Percentiles rank a stretch among this genome's conserved stretches.
These are phyloP conservation scores for Anagyrus pseudococci DNA, from an alignment of 2,888 invertebrate genomes.

Conservation along the genomic window DNA sequence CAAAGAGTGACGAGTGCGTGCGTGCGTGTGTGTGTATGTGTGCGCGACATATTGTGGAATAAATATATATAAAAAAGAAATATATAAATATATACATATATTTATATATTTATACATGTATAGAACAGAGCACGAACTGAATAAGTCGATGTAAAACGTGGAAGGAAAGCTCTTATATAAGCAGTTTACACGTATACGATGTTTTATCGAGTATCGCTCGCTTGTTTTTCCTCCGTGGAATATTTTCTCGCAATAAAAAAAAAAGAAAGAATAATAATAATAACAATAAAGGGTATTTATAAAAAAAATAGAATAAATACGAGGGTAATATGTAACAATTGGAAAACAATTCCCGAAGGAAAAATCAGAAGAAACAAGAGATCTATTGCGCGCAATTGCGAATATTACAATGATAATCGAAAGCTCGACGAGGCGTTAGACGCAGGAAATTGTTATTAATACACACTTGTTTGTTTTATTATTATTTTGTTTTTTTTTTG, in stretches of 20 bases:
- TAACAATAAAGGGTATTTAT: background rate
- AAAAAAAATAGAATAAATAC: no score
- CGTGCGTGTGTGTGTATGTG: no score
- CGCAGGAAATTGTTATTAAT: constrained; percentile 23
- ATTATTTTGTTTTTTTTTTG: constrained; percentile 12
- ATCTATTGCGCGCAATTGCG: background rate
- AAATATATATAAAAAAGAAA: constrained; percentile 18
- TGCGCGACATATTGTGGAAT: constrained; percentile 24
- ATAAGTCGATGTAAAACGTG: constrained; percentile 1
- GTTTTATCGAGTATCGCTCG: constrained; percentile 20
- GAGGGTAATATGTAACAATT: no score
- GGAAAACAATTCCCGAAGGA: no score
- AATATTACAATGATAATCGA: constrained; percentile 20
- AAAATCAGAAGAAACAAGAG: no score
- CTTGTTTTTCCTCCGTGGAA: constrained; percentile 5
- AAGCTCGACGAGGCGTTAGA: constrained; percentile 28
- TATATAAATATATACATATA: no score
- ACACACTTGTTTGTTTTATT: constrained; percentile 5
- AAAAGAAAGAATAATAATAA: background rate
- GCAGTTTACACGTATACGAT: constrained; percentile 9
- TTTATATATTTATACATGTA: no score
- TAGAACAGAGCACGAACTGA: no score
- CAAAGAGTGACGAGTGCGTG: constrained; percentile 9
- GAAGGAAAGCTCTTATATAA: constrained; percentile 4
- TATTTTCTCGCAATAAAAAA: constrained; percentile 8